Evolutionary conservation across 2,113 vertebrate genomes (phyloP).

Genomic region (Sialia sialis): DNA sequence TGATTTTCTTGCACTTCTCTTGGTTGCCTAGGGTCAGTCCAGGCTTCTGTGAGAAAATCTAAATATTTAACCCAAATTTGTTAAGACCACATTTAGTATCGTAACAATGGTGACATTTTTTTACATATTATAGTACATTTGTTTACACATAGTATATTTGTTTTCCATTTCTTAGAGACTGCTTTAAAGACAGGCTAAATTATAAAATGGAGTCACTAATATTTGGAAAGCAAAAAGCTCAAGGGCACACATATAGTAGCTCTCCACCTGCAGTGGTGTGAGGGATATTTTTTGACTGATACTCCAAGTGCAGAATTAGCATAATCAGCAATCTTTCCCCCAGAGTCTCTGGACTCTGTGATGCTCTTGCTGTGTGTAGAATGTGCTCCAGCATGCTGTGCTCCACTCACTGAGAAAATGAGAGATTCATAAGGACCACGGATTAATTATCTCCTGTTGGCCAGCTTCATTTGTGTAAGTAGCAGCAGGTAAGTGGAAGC

Average conservation of each 20-base stretch:
- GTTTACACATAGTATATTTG: background rate
- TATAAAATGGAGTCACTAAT: background rate
- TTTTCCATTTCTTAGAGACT: background rate
- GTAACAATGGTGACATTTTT: background rate
- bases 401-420: constrained; percentile 4
- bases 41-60: background rate
- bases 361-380: background rate
- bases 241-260: background rate
- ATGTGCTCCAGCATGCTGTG: background rate
- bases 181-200: background rate
- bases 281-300: background rate
- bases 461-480: background rate
- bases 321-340: constrained; percentile 24
- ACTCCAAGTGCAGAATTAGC: background rate
- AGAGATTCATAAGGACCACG: background rate
- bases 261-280: background rate
- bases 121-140: too few species aligned
- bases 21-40: background rate
- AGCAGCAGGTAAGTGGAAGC: background rate
- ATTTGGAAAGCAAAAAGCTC: background rate
- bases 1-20: background rate
- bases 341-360: background rate
- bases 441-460: constrained; percentile 8
- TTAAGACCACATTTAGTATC: background rate
- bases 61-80: background rate